A percentile compares a stretch with the other conserved stretches of the same genome.
Conservation (phyloP, 2,113 vertebrate species). For the Pelobates fuscus region DNA sequence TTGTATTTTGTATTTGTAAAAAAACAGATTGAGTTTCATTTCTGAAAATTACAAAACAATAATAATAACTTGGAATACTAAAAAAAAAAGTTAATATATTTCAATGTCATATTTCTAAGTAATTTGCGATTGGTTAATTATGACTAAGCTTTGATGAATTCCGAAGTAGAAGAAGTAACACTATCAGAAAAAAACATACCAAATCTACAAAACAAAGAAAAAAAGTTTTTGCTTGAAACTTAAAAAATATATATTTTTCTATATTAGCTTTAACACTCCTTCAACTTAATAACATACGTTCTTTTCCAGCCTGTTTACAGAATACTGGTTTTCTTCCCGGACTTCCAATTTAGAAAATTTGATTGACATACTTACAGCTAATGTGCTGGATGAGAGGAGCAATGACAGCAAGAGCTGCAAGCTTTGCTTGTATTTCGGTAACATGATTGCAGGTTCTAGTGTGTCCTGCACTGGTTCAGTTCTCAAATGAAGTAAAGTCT, state of each 20-base stretch:
- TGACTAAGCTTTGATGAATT: too few relatives aligned
- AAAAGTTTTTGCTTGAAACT: background rate
- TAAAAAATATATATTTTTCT: background rate
- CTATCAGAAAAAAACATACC: too few relatives aligned
- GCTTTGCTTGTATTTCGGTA: constrained; percentile 19
- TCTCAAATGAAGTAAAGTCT: constrained; percentile 33
- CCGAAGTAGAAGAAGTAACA: too few relatives aligned
- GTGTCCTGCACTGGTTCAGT: constrained; percentile 16
- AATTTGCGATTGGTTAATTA: too few relatives aligned
- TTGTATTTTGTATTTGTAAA: too few relatives aligned
- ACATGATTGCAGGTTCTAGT: constrained; percentile 28
- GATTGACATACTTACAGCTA: constrained; percentile 21
- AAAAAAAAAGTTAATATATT: too few relatives aligned
- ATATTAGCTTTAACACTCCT: background rate
- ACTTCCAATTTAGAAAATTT: background rate
- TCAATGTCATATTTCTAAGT: too few relatives aligned
- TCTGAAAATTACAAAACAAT: too few relatives aligned
- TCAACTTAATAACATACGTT: background rate
- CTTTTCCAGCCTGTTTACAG: too few relatives aligned
- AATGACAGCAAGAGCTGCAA: constrained; percentile 23
- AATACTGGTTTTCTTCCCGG: too few relatives aligned
- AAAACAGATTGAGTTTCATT: too few relatives aligned
- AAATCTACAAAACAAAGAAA: background rate
- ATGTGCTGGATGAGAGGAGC: constrained; percentile 23
- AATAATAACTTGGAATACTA: too few relatives aligned